Base-by-base conservation (phyloP, 2,797 vertebrate species). In the Cygnus olor region DNA sequence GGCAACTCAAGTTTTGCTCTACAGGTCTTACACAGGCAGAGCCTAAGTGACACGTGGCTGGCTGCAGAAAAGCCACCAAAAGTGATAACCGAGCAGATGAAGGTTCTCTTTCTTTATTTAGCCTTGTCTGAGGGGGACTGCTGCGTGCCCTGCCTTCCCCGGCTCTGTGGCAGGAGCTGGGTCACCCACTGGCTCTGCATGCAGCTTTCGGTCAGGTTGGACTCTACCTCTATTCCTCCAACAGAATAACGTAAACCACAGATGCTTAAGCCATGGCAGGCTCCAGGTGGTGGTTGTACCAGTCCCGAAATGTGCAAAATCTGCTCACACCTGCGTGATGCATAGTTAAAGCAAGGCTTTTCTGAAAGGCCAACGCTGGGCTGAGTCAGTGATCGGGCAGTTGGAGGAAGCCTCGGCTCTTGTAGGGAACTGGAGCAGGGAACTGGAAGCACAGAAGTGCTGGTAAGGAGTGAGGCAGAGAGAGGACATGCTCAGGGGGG, bases 341-440 rank as follows among this genome's bases (percentile, higher is more conserved):
- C 3, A 3, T 5, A 15, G 19, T 21, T 8, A 2, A 22, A 70
- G 57, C 27, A 53, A 44, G 27, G 18, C 40, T 81, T 44, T 63
- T 64, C 76, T 0, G 0, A 53, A 61, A 28, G 9, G 21, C 18
- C 0, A 0, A 7, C 65, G 38, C 32, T 4, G 4, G 51, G 13
- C 40, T 81, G 87, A 21, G 10, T 69, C 4, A 1, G 45, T 49
- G 34, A 21, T 38, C 20, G 9, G 15, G 3, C 21, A 15, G 24
- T 11, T 34, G 63, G 66, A 57, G 10, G 45, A 82, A 47, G 53
- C 28, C 60, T 82, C 11, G 0, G 34, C 10, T 78, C 65, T 28
- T 53, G n/a, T 0, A 21, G 45, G 45, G 45, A 47, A 47, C 45
- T 47, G 20, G 17, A 73, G n/a, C n/a, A 34, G 51, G 51, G 28